Conservation (phyloP, 2,113 vertebrate species). For the Pollachius pollachius region DNA sequence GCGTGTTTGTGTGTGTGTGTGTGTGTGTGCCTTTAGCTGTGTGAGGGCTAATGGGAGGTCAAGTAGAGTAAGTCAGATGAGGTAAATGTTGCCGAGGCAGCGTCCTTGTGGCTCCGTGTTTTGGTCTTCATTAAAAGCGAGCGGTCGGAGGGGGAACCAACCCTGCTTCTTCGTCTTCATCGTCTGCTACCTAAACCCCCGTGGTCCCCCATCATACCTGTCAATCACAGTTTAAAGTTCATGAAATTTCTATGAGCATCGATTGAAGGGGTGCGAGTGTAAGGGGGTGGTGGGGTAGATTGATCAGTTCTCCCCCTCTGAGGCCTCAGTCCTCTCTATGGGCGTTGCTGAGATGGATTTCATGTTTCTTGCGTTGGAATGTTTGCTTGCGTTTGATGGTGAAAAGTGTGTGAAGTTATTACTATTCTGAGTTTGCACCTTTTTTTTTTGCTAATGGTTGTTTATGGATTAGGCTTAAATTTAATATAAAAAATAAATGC, state of each 20-base stretch:
- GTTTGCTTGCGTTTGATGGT: too few species aligned
- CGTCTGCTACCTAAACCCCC: conserved; percentile 9
- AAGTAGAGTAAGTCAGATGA: conserved; percentile 18
- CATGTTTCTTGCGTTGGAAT: too few species aligned
- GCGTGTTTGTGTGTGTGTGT: neutral
- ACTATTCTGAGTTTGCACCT: too few species aligned
- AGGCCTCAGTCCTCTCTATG: neutral
- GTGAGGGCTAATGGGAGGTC: conserved; percentile 36
- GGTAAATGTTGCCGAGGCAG: conserved; percentile 31
- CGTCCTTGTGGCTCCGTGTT: conserved; percentile 8
- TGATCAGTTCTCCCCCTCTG: conserved; percentile 46
- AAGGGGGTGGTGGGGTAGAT: conserved; percentile 31
- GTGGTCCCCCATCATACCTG: conserved; percentile 47
- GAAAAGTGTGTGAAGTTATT: neutral
- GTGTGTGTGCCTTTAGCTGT: neutral
- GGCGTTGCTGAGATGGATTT: too few species aligned
- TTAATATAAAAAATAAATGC: too few species aligned
- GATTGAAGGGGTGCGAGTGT: conserved; percentile 39
- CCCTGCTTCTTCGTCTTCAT: conserved; percentile 27
- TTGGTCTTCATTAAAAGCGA: conserved; percentile 41
- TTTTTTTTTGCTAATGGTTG: too few species aligned
- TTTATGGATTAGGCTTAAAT: too few species aligned
- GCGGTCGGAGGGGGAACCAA: conserved; percentile 21
- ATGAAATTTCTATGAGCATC: conserved; percentile 78
- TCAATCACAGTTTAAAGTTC: conserved; percentile 76